Evolutionary conservation across 2,113 vertebrate genomes (phyloP), one percentile per base, ranked within the genome.

Genomic region (Crocuta crocuta): DNA sequence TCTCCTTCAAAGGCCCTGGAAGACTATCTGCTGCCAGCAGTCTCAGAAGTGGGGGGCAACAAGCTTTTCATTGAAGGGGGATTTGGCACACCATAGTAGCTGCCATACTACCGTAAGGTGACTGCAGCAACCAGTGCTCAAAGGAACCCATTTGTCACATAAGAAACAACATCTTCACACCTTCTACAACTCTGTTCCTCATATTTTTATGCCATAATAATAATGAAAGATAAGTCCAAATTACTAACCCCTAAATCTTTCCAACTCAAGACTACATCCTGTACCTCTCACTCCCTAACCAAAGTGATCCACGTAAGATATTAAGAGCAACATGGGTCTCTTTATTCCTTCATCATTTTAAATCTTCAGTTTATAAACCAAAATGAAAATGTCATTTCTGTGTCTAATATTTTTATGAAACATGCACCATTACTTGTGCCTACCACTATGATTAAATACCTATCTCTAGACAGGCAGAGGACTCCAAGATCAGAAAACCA

Each of bases 401-500:
- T 73, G 43, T 43, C 39, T 84, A 85, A 3, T 35, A 73, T 68
- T 78, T 85, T 85, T 39, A 84, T 80, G 43, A 88, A 88, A 76
- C 11, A 66, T 65, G 39, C 88, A 73, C 11, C 71, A 33, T 66
- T 86, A 58, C 4, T 81, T 93, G 43, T n/a, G 35, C 39, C 80
- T 33, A 74, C 7, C 61, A 66, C 43, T 84, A 90, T 33, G 91
- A 89, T 89, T 95, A 97, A 96, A 84, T 68, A 85, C 10, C 24
- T 63, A 7, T 65, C 81, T 95, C 71, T 81, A 73, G 24, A 55
- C 5, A 55, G 65, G 68, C 33, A 85, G 94, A 88, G 33, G 55
- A 91, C n/a, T 85, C 81, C 82, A 71, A 95, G 73, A 79, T 92
- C 58, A 95, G 76, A 97, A 94, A 92, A 84, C 76, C 17, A 78